Evolutionary conservation across 2,113 vertebrate species (phyloP).

Genomic region (Microcebus murinus): DNA sequence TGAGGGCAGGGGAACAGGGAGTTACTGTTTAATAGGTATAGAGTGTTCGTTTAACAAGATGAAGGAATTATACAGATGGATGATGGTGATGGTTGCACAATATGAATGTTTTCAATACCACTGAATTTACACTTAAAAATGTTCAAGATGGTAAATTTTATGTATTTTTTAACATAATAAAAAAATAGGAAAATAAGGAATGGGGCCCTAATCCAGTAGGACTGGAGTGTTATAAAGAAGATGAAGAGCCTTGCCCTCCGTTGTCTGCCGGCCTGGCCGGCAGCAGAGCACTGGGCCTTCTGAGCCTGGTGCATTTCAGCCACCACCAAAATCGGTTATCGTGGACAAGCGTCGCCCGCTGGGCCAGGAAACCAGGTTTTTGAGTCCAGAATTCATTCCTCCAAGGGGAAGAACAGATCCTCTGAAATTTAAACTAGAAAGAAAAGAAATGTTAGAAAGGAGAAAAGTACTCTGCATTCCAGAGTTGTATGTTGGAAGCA

Average conservation of each 20-base stretch:
- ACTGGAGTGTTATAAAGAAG: neutral
- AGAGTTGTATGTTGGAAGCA: conserved; percentile 95
- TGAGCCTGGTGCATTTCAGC: no score
- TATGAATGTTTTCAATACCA: neutral
- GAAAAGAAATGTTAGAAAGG: conserved; percentile 95
- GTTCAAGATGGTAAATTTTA: neutral
- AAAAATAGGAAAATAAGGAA: neutral
- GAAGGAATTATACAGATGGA: neutral
- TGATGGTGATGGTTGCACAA: neutral
- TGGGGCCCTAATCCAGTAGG: neutral
- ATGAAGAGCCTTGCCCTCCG: neutral
- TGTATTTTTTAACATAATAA: neutral
- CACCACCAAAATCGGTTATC: no score
- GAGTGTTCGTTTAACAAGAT: neutral
- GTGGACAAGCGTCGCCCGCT: no score
- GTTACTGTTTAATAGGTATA: neutral
- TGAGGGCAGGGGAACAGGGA: no score
- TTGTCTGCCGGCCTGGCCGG: no score
- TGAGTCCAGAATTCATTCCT: conserved; percentile 97
- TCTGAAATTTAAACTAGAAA: conserved; percentile 91
- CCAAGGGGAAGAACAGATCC: conserved; percentile 91
- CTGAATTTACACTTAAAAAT: neutral
- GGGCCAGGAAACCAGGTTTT: conserved; percentile 85
- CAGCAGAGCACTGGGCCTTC: no score
- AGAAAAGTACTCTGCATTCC: conserved; percentile 93